Base-by-base conservation (phyloP, 2,797 vertebrate genomes). In the Ctenopoma multispine region DNA sequence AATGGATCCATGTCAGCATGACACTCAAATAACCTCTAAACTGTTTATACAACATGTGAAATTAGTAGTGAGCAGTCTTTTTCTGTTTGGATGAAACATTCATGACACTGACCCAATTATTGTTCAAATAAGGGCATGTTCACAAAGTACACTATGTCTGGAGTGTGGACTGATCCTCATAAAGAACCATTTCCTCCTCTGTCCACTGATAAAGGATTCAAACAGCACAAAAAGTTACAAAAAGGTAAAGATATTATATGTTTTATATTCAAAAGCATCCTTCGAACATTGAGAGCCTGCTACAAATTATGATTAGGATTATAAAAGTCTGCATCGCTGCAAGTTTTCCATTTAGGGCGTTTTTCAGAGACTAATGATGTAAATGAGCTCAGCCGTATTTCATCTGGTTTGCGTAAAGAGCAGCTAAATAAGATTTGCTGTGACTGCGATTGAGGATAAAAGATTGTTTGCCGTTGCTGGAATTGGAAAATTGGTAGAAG, bases 81-180 rank as follows among this genome's bases (percentile, higher is more conserved):
- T 58, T 62, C 12, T 57, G 34, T 67, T 60, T 31, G 24, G 56
- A 63, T 55, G 27, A 61, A 64, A 50, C 50, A 67, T 55, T 10
- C 5, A 9, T 14, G 51, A 63, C 54, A 50, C n/a, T 1, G 1
- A 58, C 18, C 57, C 20, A 41, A 57, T 40, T 49, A 71, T 8
- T 57, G 43, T 21, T 27, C 48, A 62, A 73, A 81, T 70, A 70
- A 58, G 55, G 63, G 9, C 38, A 47, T 43, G 41, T n/a, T 66
- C 44, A 20, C 17, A 23, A 12, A 44, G 15, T 24, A 2, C 18
- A 29, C 31, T 18, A 40, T 15, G 44, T 56, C 44, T 55, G 36
- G 18, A 53, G 41, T 43, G 13, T 24, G 12, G 58, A 11, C 15
- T 18, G 31, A 63, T 31, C 12, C 18, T 63, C 34, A 11, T 13